Conservation (phyloP, 92 coral and sea anemone species). For the Palythoa grandiflora region DNA sequence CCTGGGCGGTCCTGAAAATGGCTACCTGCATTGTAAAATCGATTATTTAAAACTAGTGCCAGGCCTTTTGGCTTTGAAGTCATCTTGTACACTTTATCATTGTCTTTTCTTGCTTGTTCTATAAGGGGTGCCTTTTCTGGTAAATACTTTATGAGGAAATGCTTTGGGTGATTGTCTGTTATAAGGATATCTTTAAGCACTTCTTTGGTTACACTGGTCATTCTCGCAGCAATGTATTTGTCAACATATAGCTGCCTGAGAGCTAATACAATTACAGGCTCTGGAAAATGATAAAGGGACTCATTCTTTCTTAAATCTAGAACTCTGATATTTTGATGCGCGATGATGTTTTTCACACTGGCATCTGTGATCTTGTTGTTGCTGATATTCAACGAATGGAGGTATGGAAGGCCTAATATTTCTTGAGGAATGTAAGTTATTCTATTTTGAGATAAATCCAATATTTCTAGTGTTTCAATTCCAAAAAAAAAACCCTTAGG, state of each 20-base stretch:
- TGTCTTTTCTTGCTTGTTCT: conserved; percentile 21
- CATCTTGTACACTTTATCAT: conserved; percentile 62
- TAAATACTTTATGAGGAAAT: too few relatives aligned
- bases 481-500: conserved; percentile 49
- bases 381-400: conserved; percentile 46
- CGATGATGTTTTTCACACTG: conserved; percentile 32
- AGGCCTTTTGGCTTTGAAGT: too few relatives aligned
- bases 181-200: too few relatives aligned
- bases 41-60: conserved; percentile 51
- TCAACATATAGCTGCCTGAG: too few relatives aligned
- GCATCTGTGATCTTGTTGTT: too few relatives aligned
- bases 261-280: background rate
- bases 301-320: conserved; percentile 23
- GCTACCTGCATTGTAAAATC: background rate
- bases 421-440: conserved; percentile 36
- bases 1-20: background rate
- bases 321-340: background rate
- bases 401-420: conserved; percentile 6
- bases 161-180: too few relatives aligned
- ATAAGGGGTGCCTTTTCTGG: too few relatives aligned
- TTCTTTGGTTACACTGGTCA: conserved; percentile 43
- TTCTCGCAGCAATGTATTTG: background rate
- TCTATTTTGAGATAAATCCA: too few relatives aligned
- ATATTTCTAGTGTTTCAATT: conserved; percentile 45
- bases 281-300: background rate